phyloP scores from a whole-genome alignment of 2,113 vertebrate genomes.

The Herpetotheres cachinnans region DNA sequence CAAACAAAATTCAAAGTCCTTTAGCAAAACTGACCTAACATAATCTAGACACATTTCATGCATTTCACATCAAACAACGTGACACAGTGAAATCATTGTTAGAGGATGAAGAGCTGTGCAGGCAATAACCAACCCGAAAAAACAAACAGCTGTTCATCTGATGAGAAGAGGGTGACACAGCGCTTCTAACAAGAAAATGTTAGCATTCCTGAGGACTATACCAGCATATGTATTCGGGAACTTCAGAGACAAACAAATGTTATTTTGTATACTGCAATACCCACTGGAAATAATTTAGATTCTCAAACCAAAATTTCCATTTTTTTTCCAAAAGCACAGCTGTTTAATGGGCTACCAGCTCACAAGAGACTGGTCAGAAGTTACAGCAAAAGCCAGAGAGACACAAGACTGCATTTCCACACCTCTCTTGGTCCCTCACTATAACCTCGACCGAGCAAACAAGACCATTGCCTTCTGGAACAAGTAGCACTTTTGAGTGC shows the following conservation, averaged over 20 bases:
- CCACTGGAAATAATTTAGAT: background rate
- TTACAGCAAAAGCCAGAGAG: background rate
- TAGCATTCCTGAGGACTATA: constrained; percentile 55
- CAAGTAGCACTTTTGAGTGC: background rate
- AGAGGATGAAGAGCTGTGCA: background rate
- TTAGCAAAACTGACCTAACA: background rate
- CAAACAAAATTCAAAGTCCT: background rate
- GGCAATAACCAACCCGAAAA: background rate
- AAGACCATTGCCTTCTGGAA: background rate
- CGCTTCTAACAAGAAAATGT: background rate
- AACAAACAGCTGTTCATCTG: background rate
- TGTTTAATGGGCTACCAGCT: background rate
- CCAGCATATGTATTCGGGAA: background rate
- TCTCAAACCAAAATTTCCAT: background rate
- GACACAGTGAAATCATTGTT: constrained; percentile 7
- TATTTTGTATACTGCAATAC: background rate
- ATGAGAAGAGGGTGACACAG: background rate
- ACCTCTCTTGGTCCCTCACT: background rate
- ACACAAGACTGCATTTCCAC: background rate
- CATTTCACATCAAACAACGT: background rate
- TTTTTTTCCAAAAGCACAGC: background rate
- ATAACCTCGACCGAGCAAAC: background rate
- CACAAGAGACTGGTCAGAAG: background rate
- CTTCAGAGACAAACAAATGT: background rate
- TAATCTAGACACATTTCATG: background rate